phyloP scores from a whole-genome alignment of 2,113 vertebrate genomes.

The Echinops telfairi region DNA sequence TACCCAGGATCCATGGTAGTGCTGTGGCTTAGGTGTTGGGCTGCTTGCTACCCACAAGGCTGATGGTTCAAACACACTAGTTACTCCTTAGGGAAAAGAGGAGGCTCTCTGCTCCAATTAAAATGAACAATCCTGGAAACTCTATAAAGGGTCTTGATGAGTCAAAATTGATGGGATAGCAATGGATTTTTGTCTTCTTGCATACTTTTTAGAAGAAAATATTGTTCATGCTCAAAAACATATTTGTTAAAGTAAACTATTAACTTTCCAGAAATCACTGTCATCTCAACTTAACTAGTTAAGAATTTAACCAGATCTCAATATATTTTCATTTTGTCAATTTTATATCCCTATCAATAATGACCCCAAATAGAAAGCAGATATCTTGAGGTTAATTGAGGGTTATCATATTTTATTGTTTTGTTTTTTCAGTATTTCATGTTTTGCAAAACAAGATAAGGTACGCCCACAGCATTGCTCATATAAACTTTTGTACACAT shows the following conservation, averaged over 20 bases:
- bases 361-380: not conserved
- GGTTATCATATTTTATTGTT: not conserved
- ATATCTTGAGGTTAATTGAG: not conserved
- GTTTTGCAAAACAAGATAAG: conserved; percentile 72
- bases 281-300: not conserved
- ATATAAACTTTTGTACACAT: not conserved
- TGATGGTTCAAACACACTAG: no score
- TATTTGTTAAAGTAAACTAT: not conserved
- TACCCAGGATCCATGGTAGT: no score
- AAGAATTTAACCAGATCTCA: not conserved
- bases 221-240: not conserved
- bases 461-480: not conserved
- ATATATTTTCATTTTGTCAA: not conserved
- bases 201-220: not conserved
- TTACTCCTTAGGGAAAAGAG: no score
- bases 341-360: not conserved
- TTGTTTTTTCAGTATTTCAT: not conserved
- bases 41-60: no score
- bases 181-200: no score
- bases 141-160: no score
- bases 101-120: no score
- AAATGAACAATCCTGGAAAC: no score
- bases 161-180: no score
- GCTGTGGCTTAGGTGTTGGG: no score
- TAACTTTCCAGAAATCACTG: not conserved